Evolutionary conservation across 2,113 vertebrate genomes (phyloP).

Genomic region (Myodes glareolus): DNA sequence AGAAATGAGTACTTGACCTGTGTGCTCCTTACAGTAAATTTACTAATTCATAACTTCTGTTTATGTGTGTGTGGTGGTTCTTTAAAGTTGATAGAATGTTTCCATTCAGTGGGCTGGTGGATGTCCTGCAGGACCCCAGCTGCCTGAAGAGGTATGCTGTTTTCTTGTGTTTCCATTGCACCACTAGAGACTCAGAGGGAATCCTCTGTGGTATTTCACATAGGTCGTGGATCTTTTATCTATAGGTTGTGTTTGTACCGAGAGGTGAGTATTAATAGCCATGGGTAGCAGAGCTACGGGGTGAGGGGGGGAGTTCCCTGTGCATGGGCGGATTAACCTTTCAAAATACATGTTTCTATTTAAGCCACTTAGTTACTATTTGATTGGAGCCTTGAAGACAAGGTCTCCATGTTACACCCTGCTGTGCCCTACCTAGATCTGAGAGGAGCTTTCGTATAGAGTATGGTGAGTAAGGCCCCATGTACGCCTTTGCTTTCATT

Average conservation of each 20-base stretch:
- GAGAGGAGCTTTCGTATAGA: constrained; percentile 54
- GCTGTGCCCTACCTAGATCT: background rate
- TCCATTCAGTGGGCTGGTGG: constrained; percentile 79
- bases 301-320: constrained; percentile 85
- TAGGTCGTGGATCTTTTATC: constrained; percentile 77
- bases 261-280: constrained; percentile 78
- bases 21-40: constrained; percentile 87
- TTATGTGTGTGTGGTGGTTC: constrained; percentile 69
- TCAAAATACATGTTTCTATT: constrained; percentile 79
- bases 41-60: constrained; percentile 74
- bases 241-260: constrained; percentile 80
- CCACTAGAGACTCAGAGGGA: constrained; percentile 83
- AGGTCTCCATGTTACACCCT: background rate
- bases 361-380: constrained; percentile 82
- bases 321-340: constrained; percentile 83
- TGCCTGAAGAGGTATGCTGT: constrained; percentile 64
- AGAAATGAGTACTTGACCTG: constrained; percentile 83
- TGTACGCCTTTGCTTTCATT: constrained; percentile 31
- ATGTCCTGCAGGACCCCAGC: constrained; percentile 80
- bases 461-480: constrained; percentile 82
- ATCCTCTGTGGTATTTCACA: constrained; percentile 86
- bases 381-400: constrained; percentile 76
- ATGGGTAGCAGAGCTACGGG: background rate
- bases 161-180: constrained; percentile 82
- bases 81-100: constrained; percentile 81